Evolutionary conservation across 1,140 invertebrate species (phyloP).

Genomic region (Tribolium madens): DNA sequence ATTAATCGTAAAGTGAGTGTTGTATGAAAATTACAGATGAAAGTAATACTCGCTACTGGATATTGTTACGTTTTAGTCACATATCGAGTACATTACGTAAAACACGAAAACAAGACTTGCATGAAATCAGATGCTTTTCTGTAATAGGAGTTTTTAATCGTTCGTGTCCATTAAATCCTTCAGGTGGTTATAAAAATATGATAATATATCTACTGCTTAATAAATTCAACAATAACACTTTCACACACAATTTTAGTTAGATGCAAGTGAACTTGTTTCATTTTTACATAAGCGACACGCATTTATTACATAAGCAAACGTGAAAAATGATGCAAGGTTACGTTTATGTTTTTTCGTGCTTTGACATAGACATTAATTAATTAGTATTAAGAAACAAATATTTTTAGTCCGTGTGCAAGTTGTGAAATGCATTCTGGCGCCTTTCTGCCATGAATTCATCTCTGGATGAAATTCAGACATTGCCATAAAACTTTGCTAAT

Average conservation of each 20-base stretch:
- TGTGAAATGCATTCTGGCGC: conserved; percentile 2
- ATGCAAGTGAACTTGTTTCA: background rate
- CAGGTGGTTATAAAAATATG: background rate
- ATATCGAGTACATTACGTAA: conserved; percentile 16
- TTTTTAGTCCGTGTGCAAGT: background rate
- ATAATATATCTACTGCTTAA: background rate
- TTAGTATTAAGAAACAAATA: background rate
- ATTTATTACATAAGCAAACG: conserved; percentile 5
- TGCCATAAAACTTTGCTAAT: too few relatives aligned
- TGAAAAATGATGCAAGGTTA: conserved; percentile 34
- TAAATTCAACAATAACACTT: conserved; percentile 12
- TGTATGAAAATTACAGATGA: conserved; percentile 6
- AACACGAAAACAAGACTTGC: background rate
- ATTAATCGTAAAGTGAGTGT: conserved; percentile 1
- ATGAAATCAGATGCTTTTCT: conserved; percentile 14
- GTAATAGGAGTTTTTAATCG: background rate
- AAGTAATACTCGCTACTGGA: conserved; percentile 18
- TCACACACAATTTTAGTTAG: background rate
- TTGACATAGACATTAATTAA: conserved; percentile 15
- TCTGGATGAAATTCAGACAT: too few relatives aligned
- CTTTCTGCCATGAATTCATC: background rate
- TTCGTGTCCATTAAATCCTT: background rate
- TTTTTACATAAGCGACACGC: conserved; percentile 18
- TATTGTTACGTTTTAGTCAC: conserved; percentile 19
- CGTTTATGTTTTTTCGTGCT: background rate